phyloP scores from a whole-genome alignment of 2,113 vertebrate genomes.

The Sinocyclocheilus grahami region DNA sequence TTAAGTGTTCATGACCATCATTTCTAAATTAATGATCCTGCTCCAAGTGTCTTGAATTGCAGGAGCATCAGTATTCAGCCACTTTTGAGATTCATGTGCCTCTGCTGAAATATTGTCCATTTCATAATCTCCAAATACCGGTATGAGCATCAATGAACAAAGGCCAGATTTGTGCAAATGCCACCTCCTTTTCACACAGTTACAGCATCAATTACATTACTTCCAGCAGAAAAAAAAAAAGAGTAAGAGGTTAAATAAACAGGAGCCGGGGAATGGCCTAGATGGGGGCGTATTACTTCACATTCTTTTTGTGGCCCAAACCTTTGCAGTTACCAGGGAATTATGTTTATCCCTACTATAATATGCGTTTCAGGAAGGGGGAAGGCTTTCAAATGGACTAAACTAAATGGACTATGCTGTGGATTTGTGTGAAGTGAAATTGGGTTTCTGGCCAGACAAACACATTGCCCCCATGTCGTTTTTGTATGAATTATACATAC shows the following conservation, averaged over 20 bases:
- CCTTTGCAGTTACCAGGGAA: slow-evolving; percentile 67
- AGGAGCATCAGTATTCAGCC: slow-evolving; percentile 54
- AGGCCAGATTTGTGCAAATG: slow-evolving; percentile 80
- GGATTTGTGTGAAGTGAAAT: slow-evolving; percentile 64
- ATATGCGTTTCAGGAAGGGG: slow-evolving; percentile 66
- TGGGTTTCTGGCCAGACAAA: slow-evolving; percentile 54
- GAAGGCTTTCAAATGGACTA: slow-evolving; percentile 67
- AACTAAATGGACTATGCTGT: slow-evolving; percentile 67
- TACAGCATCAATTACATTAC: slow-evolving; percentile 76
- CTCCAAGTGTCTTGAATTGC: slow-evolving; percentile 27
- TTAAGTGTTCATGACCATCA: not conserved
- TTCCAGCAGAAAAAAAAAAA: slow-evolving; percentile 65
- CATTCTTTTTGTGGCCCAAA: slow-evolving; percentile 63
- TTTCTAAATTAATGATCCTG: not conserved
- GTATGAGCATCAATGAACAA: slow-evolving; percentile 74
- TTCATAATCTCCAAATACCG: slow-evolving; percentile 65
- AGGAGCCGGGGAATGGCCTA: slow-evolving; percentile 63
- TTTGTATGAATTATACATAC: slow-evolving; percentile 59
- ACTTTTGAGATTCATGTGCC: slow-evolving; percentile 62
- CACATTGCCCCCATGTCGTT: slow-evolving; percentile 54
- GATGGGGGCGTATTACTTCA: slow-evolving; percentile 66
- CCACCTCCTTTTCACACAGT: slow-evolving; percentile 71
- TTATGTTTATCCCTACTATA: slow-evolving; percentile 74
- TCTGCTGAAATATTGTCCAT: slow-evolving; percentile 52
- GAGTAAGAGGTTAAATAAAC: slow-evolving; percentile 74